These are phyloP conservation scores for Gymnodraco acuticeps DNA, from an alignment of 2,797 vertebrate genomes.

Conservation along the genomic window DNA sequence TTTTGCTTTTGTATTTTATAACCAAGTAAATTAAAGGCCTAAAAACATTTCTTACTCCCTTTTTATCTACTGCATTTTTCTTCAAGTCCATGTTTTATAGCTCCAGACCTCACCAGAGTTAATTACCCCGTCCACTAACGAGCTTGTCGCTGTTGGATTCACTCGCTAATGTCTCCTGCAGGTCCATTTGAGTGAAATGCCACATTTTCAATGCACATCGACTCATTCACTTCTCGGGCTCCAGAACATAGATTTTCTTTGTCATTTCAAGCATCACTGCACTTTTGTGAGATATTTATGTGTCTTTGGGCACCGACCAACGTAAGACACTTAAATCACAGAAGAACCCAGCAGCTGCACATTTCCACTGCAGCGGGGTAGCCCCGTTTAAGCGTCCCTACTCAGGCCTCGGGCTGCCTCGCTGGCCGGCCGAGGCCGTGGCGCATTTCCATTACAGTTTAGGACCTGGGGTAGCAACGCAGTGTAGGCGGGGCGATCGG, in stretches of 20 bases:
- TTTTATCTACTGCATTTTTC: neutral
- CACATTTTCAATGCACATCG: conserved; percentile 32
- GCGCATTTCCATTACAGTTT: too few species aligned
- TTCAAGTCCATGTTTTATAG: neutral
- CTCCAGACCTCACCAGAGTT: conserved; percentile 14
- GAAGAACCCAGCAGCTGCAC: conserved; percentile 32
- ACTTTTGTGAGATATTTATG: conserved; percentile 39
- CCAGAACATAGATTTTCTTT: conserved; percentile 38
- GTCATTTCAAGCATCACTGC: conserved; percentile 46
- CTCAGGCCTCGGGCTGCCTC: too few species aligned
- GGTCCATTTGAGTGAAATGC: conserved; percentile 31
- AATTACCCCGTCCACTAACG: conserved; percentile 41
- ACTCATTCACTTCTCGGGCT: conserved; percentile 24
- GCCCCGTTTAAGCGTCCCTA: too few species aligned
- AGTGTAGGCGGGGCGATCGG: too few species aligned
- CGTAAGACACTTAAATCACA: conserved; percentile 40
- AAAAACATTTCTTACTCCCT: too few species aligned
- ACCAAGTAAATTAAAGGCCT: too few species aligned
- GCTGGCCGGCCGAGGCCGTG: too few species aligned
- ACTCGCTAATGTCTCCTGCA: conserved; percentile 35
- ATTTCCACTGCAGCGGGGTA: too few species aligned
- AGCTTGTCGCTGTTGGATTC: conserved; percentile 45
- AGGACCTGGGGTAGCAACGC: too few species aligned
- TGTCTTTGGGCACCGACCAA: conserved; percentile 42
- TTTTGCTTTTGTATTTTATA: neutral